Conservation (phyloP, 2,113 vertebrate genomes). For the Fregetta grallaria region DNA sequence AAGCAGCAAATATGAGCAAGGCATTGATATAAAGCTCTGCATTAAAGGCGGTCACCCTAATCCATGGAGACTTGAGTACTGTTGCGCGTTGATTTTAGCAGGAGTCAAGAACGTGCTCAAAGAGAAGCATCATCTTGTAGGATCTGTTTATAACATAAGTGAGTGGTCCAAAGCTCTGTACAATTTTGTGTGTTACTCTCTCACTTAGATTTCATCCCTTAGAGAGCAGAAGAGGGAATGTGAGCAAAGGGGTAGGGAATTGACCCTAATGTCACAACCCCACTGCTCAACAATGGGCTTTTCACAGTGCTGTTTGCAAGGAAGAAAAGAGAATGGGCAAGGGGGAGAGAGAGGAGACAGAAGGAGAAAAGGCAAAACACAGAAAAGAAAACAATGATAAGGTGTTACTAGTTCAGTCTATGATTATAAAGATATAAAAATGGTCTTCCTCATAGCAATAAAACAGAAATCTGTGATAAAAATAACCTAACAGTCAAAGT, state of each 20-base stretch:
- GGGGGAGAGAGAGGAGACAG: background rate
- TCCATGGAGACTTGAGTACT: background rate
- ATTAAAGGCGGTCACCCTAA: background rate
- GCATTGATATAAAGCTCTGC: background rate
- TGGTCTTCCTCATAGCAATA: background rate
- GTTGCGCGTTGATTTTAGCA: accelerated
- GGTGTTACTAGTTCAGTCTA: background rate
- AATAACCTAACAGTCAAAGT: background rate
- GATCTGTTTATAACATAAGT: background rate
- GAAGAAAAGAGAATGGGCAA: background rate
- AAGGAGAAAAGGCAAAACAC: background rate
- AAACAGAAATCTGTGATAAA: background rate
- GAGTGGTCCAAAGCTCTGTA: background rate
- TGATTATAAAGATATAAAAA: background rate
- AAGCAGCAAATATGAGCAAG: background rate
- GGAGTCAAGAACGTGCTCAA: background rate
- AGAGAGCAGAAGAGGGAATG: background rate
- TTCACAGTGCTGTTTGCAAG: background rate
- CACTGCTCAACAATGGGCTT: background rate
- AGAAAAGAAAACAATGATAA: background rate
- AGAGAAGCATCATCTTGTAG: background rate
- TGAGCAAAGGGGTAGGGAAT: background rate
- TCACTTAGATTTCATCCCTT: background rate
- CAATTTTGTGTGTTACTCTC: background rate
- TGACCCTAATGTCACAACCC: background rate